A percentile compares a stretch with the other conserved stretches of the same genome.
Evolutionary conservation across 2,888 invertebrate genomes (phyloP).

Genomic region (Orgyia antiqua): DNA sequence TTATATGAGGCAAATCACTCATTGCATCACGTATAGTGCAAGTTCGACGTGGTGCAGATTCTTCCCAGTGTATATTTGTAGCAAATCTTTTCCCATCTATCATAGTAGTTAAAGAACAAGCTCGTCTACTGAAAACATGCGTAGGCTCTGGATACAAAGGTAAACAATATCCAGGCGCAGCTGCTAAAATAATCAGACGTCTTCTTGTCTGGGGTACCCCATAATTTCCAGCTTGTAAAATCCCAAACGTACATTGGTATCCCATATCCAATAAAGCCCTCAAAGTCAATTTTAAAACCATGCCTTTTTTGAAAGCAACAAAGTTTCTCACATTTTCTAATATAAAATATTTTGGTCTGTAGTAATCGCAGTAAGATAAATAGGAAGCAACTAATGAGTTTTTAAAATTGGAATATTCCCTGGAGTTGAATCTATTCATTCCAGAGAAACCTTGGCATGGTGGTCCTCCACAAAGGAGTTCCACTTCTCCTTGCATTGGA

Average conservation of each 20-base stretch:
- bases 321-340: slow-evolving; percentile 93
- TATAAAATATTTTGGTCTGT: slow-evolving; percentile 88
- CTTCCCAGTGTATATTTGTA: slow-evolving; percentile 79
- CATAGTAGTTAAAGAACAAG: slow-evolving; percentile 75
- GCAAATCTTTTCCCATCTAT: slow-evolving; percentile 68
- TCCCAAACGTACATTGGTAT: slow-evolving; percentile 91
- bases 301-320: slow-evolving; percentile 87
- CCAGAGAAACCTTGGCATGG: slow-evolving; percentile 94
- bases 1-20: slow-evolving; percentile 87
- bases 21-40: slow-evolving; percentile 90
- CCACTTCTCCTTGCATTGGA: slow-evolving; percentile 88
- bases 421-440: slow-evolving; percentile 91
- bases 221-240: slow-evolving; percentile 92
- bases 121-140: slow-evolving; percentile 85
- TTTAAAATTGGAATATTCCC: slow-evolving; percentile 91
- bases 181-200: slow-evolving; percentile 87
- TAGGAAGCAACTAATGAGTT: slow-evolving; percentile 90
- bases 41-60: slow-evolving; percentile 86
- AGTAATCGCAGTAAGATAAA: slow-evolving; percentile 91
- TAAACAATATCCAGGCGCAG: slow-evolving; percentile 86
- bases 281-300: slow-evolving; percentile 88
- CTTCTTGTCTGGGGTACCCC: slow-evolving; percentile 90
- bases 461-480: slow-evolving; percentile 90
- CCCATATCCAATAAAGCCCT: slow-evolving; percentile 89
- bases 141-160: slow-evolving; percentile 89